A percentile compares a stretch with the other conserved stretches of the same genome.
phyloP scores from a whole-genome alignment of 2,797 vertebrate genomes.

The Cetoscarus ocellatus region DNA sequence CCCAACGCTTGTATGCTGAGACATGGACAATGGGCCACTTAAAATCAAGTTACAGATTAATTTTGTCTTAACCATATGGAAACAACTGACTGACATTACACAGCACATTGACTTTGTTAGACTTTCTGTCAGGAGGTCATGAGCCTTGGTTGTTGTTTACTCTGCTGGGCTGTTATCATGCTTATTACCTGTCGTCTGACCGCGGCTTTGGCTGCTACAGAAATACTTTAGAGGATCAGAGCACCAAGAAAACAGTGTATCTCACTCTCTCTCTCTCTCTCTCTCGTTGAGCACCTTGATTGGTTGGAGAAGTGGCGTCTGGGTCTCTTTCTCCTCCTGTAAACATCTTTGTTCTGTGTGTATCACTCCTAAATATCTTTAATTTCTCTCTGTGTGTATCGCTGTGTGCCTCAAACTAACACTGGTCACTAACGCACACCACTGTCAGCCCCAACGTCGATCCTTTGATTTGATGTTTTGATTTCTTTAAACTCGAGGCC shows the following conservation, averaged over 20 bases:
- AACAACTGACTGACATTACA: too few relatives aligned
- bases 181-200: too few relatives aligned
- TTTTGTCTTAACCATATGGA: too few relatives aligned
- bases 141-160: too few relatives aligned
- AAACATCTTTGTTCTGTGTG: conserved; percentile 52
- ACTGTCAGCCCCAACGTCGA: conserved; percentile 59
- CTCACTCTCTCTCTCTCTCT: conserved; percentile 64
- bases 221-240: conserved; percentile 30
- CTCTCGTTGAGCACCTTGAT: conserved; percentile 51
- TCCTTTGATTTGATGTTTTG: conserved; percentile 42
- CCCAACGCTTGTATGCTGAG: too few relatives aligned
- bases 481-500: conserved; percentile 61
- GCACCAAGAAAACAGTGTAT: conserved; percentile 50
- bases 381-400: conserved; percentile 60
- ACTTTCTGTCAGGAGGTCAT: too few relatives aligned
- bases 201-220: too few relatives aligned
- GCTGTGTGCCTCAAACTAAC: conserved; percentile 80
- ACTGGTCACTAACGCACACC: conserved; percentile 72
- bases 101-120: too few relatives aligned
- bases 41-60: too few relatives aligned
- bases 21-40: too few relatives aligned
- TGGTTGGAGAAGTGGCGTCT: conserved; percentile 77
- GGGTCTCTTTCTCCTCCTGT: conserved; percentile 57
- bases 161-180: too few relatives aligned
- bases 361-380: conserved; percentile 44